Evolutionary conservation across 1,140 invertebrate genomes (phyloP).

Genomic region (Parapsyche elsis): DNA sequence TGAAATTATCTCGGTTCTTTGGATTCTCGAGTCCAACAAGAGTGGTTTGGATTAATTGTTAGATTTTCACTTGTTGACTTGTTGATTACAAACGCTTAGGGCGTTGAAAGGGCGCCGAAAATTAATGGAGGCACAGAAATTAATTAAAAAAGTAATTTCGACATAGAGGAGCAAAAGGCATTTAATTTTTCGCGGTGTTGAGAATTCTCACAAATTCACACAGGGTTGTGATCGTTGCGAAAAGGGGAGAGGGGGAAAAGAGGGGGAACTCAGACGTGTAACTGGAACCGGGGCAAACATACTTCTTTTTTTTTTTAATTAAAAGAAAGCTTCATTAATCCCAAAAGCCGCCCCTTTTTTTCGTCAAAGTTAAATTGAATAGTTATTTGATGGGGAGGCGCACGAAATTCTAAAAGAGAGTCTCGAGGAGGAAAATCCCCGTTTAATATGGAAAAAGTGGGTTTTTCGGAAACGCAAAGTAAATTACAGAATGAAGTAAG

Average conservation of each 20-base stretch:
- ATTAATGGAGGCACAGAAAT: constrained; percentile 28
- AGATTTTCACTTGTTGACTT: constrained; percentile 33
- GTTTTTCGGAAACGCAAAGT: neutral
- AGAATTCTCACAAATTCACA: constrained; percentile 17
- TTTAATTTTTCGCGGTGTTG: constrained; percentile 32
- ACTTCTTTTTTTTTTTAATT: constrained; percentile 27
- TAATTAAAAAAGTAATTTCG: constrained; percentile 32
- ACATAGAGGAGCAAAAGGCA: constrained; percentile 5
- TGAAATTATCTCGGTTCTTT: constrained; percentile 15
- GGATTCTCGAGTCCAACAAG: neutral
- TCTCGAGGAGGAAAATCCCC: neutral
- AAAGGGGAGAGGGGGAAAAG: neutral
- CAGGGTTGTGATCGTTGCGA: neutral
- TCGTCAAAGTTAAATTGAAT: constrained; percentile 32
- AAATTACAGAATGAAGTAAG: neutral
- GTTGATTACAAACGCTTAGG: constrained; percentile 18
- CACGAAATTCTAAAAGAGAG: neutral
- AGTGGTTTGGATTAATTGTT: constrained; percentile 27
- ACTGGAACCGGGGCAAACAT: constrained; percentile 20
- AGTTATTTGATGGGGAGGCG: constrained; percentile 22
- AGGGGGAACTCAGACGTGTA: neutral
- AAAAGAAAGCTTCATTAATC: constrained; percentile 28
- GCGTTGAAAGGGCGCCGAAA: constrained; percentile 23
- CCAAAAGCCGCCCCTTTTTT: constrained; percentile 22
- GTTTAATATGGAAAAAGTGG: constrained; percentile 4